Base-by-base conservation (phyloP, 2,113 vertebrate genomes). In the Mastomys coucha region DNA sequence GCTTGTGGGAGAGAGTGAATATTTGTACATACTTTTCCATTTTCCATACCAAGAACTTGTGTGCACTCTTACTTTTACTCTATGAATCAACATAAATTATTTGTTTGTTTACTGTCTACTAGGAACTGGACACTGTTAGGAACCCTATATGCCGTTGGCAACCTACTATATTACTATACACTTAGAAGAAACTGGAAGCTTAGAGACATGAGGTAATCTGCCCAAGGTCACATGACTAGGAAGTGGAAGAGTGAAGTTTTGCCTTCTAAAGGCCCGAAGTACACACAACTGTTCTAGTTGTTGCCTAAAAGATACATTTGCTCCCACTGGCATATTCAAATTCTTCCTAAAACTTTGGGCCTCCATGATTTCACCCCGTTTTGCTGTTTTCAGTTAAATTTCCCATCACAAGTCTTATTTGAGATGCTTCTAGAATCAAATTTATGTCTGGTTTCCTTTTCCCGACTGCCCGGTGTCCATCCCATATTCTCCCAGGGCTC, bases 11-110 rank as follows among this genome's bases (percentile, higher is more conserved):
- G 42, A 36, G 24, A 53, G 7, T 58, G 70, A 17, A 49, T 33
- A 0, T 65, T 60, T 39, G 28, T 58, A 11, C 0, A 13, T 42
- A 56, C n/a, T 58, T 90, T 42, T 88, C 45, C 72, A 31, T 28
- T 53, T 91, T 70, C 45, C 45, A 45, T 58, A 84, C 65, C n/a
- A 26, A 86, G 28, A 49, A 42, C 26, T 91, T 33, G 86, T 53
- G 36, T 49, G n/a, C 3, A n/a, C 19, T 19, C 56, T 19, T 36
- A 75, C 53, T 86, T 86, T 93, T 58, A 70, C 49, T 95, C 45
- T 86, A 60, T 91, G 60, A 95, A 65, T 91, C 81, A 42, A 85
- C 36, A 77, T 53, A 58, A 67, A 91, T 88, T 45, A 88, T 69
- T 10, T 60, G 63, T 91, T 86, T 95, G 77, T 19, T 89, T 53